Conservation (phyloP, 2,113 vertebrate species). For the Ictidomys tridecemlineatus region DNA sequence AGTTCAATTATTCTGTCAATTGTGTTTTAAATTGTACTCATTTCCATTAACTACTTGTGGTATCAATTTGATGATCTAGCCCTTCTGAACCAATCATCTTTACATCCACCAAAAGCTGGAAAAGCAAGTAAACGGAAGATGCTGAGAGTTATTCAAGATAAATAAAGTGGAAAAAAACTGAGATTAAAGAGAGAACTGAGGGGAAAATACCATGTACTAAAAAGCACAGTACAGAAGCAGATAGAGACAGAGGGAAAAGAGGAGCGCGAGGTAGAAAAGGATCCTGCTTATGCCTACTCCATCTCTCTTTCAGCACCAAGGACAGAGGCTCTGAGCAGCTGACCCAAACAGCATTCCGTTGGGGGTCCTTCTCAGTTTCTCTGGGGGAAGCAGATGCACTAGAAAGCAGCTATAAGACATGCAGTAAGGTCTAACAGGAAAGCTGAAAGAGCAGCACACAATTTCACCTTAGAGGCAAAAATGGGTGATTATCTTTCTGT, state of each 20-base stretch:
- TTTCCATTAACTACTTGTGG: slow-evolving; percentile 76
- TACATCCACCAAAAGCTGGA: slow-evolving; percentile 70
- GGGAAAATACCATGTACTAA: slow-evolving; percentile 52
- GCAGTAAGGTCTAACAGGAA: slow-evolving; percentile 55
- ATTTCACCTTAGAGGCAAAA: slow-evolving; percentile 76
- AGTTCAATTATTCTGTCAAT: slow-evolving; percentile 80
- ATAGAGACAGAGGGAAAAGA: slow-evolving; percentile 5
- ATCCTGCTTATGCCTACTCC: slow-evolving; percentile 37
- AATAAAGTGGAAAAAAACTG: slow-evolving; percentile 43
- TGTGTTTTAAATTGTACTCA: slow-evolving; percentile 73
- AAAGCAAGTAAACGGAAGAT: slow-evolving; percentile 67
- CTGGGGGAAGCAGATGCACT: slow-evolving; percentile 64
- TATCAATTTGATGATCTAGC: slow-evolving; percentile 74
- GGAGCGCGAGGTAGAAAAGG: slow-evolving; percentile 32
- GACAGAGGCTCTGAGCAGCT: slow-evolving; percentile 73
- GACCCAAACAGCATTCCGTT: slow-evolving; percentile 49
- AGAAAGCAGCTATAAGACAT: slow-evolving; percentile 63
- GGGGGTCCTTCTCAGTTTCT: slow-evolving; percentile 69
- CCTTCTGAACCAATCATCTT: slow-evolving; percentile 61
- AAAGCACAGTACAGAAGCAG: slow-evolving; percentile 65
- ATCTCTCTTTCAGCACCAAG: slow-evolving; percentile 82
- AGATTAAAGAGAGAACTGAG: slow-evolving; percentile 53
- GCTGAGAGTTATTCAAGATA: slow-evolving; percentile 65
- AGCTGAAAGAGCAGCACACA: slow-evolving; percentile 60
- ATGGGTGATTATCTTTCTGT: slow-evolving; percentile 70